A percentile compares a stretch with the other conserved stretches of the same genome.
phyloP scores from a whole-genome alignment of 2,888 invertebrate genomes.

The Drosophila austrosaltans region DNA sequence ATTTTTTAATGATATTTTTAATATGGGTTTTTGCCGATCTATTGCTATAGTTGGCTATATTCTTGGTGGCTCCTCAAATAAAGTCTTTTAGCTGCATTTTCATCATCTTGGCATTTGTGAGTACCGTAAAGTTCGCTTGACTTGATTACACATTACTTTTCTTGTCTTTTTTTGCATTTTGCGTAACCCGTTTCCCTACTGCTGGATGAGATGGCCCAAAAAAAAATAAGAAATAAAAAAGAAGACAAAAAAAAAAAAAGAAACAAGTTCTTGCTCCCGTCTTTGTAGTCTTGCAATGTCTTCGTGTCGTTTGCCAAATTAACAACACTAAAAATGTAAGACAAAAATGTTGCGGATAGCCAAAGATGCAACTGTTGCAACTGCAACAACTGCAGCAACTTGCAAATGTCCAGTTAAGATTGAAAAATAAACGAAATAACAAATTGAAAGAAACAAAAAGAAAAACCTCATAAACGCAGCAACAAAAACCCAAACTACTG shows the following conservation, averaged over 20 bases:
- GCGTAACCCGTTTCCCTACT: constrained; percentile 56
- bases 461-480: neutral
- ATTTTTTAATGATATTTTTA: no score
- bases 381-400: constrained; percentile 22
- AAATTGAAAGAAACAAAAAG: neutral
- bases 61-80: no score
- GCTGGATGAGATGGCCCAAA: constrained; percentile 29
- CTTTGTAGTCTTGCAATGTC: constrained; percentile 4
- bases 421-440: neutral
- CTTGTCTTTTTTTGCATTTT: constrained; percentile 4
- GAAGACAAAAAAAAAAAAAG: constrained; percentile 24
- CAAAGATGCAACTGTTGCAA: constrained; percentile 47
- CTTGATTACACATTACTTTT: constrained; percentile 42
- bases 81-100: no score
- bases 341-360: constrained; percentile 40
- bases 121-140: constrained; percentile 40
- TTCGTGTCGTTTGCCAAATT: constrained; percentile 36
- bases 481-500: constrained; percentile 14
- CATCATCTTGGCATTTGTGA: neutral
- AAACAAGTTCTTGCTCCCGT: constrained; percentile 58
- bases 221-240: neutral
- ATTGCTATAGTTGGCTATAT: no score
- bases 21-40: no score
- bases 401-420: constrained; percentile 39
- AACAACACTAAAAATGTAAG: constrained; percentile 33